Evolutionary conservation across 2,888 invertebrate species (phyloP), one percentile per base, ranked within the genome.

Genomic region (Drosophila borealis): DNA sequence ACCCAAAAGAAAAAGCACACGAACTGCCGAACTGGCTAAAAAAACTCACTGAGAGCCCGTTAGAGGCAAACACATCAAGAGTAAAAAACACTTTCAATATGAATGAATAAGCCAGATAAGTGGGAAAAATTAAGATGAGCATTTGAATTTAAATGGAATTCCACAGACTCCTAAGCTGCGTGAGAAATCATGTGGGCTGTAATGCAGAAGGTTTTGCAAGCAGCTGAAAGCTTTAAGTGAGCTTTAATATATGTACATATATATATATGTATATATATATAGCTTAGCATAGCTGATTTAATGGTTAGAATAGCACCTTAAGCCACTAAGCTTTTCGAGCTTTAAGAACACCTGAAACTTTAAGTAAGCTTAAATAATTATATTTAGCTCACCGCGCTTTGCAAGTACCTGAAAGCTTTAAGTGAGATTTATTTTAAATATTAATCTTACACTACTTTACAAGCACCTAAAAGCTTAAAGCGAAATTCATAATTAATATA

Each of bases 11-110:
- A 21, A 63, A 63, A 42, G 13, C n/a, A 17, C n/a, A 19, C 39
- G 14, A 29, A 50, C n/a, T 37, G 56, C 50, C 17, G 44, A 64
- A 50, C 51, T 37, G 42, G 51, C 66, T 51, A 53, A 50, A 33
- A 33, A 53, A 64, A 66, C 45, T 33, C n/a, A 37, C 17, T 33
- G n/a, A 33, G 14, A 36, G 19, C 21, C 42, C 41, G 53, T n/a
- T 42, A 53, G 53, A 53, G 42, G 42, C 51, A 21, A 21, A 11
- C 21, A 21, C 36, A 36, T 45, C 8, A 45, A 55, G 29, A 29
- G 29, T 29, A 1, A 42, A 29, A 63, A 48, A 62, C 41, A 46
- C 10, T 62, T 63, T 42, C 33, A 25, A 49, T 50, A 44, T 9
- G 39, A 45, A 64, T 59, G 37, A 57, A 45, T 37, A 56, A 70